A percentile compares a stretch with the other conserved stretches of the same genome.
phyloP scores from a whole-genome alignment of 2,113 vertebrate genomes.

The Embiotoca jacksoni region DNA sequence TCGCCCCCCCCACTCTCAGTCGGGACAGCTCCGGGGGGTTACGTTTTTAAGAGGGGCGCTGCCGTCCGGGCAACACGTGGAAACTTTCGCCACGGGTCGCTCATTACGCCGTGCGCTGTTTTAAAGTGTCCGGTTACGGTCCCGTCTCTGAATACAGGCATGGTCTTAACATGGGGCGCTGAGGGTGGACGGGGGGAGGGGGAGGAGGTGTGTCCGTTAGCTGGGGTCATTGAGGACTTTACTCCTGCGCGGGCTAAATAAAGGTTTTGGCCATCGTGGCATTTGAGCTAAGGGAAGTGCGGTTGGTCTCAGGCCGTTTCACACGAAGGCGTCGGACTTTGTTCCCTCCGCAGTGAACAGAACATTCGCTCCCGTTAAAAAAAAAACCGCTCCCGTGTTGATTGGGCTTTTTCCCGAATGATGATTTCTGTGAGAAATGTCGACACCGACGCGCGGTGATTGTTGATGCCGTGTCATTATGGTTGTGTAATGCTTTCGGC shows the following conservation, averaged over 20 bases:
- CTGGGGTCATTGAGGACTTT: slow-evolving; percentile 44
- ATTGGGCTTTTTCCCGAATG: too few relatives aligned
- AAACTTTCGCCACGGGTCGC: too few relatives aligned
- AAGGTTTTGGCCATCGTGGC: slow-evolving; percentile 55
- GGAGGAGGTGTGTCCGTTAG: slow-evolving; percentile 13
- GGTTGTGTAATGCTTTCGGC: neutral
- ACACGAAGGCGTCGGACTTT: neutral
- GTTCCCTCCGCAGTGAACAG: slow-evolving; percentile 3
- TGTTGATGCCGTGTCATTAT: too few relatives aligned
- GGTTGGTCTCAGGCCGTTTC: slow-evolving; percentile 1
- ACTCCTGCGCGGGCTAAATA: slow-evolving; percentile 62
- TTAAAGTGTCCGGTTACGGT: too few relatives aligned
- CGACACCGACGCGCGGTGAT: neutral
- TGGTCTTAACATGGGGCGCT: slow-evolving; percentile 45
- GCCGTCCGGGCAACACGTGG: too few relatives aligned
- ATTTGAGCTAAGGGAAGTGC: slow-evolving; percentile 40
- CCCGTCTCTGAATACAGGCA: neutral
- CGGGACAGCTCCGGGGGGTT: too few relatives aligned
- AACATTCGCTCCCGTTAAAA: too few relatives aligned
- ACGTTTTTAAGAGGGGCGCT: too few relatives aligned
- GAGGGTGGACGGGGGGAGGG: neutral
- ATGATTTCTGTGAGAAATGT: neutral
- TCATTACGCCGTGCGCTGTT: too few relatives aligned
- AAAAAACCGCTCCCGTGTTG: too few relatives aligned
- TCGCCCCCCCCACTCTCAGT: too few relatives aligned